phyloP scores from a whole-genome alignment of 2,113 vertebrate species.

The Lanius ludovicianus region DNA sequence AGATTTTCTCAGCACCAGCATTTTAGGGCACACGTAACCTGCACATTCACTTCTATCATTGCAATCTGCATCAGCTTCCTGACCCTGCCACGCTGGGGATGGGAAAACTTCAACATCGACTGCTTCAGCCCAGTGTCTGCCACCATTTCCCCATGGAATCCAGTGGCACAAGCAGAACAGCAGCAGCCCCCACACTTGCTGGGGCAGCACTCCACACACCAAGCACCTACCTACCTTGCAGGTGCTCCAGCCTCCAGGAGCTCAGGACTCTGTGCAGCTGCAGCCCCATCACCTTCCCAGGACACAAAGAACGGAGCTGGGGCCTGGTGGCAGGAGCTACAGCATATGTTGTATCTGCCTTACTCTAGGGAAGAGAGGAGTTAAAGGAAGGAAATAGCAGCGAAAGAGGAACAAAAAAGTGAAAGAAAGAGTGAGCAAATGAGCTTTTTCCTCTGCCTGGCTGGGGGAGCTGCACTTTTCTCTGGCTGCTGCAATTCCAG shows the following conservation, averaged over 20 bases:
- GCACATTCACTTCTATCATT: background rate
- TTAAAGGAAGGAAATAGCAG: background rate
- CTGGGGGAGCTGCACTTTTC: background rate
- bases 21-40: background rate
- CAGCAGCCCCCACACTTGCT: background rate
- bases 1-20: background rate
- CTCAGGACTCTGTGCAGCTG: background rate
- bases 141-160: background rate
- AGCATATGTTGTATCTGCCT: background rate
- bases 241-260: background rate
- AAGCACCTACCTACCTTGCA: background rate
- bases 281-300: background rate
- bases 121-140: background rate
- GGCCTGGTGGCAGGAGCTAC: background rate
- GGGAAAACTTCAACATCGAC: accelerated
- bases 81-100: accelerated
- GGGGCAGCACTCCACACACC: background rate
- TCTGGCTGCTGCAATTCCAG: background rate
- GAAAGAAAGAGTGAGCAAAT: background rate
- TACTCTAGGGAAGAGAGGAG: background rate
- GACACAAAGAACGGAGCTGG: background rate
- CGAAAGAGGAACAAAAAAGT: background rate
- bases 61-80: background rate
- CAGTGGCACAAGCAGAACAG: background rate
- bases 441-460: background rate